These are phyloP conservation scores for Burhinus oedicnemus DNA, from an alignment of 2,113 vertebrate species.

Conservation along the genomic window DNA sequence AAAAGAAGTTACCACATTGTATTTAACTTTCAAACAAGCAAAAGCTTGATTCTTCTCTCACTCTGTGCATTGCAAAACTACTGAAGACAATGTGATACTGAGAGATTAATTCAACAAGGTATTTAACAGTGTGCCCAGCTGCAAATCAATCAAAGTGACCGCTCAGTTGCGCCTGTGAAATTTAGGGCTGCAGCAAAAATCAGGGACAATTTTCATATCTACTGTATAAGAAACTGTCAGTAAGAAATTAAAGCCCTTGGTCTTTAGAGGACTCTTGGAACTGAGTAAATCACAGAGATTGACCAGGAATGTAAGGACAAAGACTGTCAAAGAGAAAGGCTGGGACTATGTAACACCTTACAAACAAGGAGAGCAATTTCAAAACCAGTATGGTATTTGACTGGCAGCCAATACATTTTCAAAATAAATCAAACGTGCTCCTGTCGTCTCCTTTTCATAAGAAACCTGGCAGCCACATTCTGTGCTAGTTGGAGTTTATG, in stretches of 20 bases:
- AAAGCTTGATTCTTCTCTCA: background rate
- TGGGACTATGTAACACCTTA: constrained; percentile 49
- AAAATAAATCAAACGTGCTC: constrained; percentile 69
- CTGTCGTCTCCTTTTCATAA: constrained; percentile 75
- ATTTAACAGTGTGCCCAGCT: background rate
- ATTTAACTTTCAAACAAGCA: background rate
- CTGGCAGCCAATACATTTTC: constrained; percentile 65
- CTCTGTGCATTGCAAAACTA: background rate
- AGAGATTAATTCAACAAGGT: background rate
- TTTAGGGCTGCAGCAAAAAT: background rate
- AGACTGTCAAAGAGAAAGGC: constrained; percentile 45
- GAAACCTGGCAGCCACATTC: constrained; percentile 68
- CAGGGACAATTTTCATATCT: background rate
- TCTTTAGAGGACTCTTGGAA: background rate
- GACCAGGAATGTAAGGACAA: constrained; percentile 44
- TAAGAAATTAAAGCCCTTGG: background rate
- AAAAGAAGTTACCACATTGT: background rate
- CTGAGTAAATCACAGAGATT: background rate
- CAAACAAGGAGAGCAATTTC: constrained; percentile 62
- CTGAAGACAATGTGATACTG: background rate
- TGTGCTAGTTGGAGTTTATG: constrained; percentile 53
- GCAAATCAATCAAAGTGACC: background rate
- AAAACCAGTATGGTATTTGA: constrained; percentile 70
- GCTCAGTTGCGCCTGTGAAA: background rate
- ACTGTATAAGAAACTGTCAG: background rate